Evolutionary conservation across 2,888 invertebrate species (phyloP).

Genomic region (Byasa hedistus): DNA sequence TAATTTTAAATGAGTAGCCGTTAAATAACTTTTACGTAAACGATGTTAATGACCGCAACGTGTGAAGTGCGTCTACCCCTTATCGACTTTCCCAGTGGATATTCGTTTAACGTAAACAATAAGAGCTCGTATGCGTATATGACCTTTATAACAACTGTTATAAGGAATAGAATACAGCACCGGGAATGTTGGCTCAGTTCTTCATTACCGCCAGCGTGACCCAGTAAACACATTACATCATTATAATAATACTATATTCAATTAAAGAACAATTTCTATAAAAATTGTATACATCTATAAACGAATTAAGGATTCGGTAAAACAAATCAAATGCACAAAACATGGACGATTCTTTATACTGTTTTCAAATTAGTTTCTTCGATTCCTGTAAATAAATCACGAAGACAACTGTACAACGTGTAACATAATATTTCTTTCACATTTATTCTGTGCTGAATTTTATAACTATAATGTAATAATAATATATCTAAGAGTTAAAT

Average conservation of each 20-base stretch:
- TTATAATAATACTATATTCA: conserved; percentile 11
- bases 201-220: conserved; percentile 46
- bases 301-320: background rate
- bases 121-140: conserved; percentile 21
- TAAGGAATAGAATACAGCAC: conserved; percentile 34
- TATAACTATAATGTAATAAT: no score
- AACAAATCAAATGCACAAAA: background rate
- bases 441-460: background rate
- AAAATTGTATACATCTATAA: background rate
- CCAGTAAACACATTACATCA: conserved; percentile 50
- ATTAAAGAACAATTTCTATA: no score
- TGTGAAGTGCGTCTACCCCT: conserved; percentile 53
- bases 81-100: conserved; percentile 52
- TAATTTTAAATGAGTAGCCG: background rate
- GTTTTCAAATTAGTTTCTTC: no score
- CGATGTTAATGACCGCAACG: conserved; percentile 47
- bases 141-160: conserved; percentile 17
- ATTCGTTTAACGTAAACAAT: conserved; percentile 9
- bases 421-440: background rate
- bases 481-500: no score
- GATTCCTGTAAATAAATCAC: no score
- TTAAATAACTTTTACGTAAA: conserved; percentile 36
- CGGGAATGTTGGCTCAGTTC: background rate
- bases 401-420: background rate
- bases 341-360: background rate